Base-by-base conservation (phyloP, 1,140 invertebrate genomes). In the Papilio xuthus region DNA sequence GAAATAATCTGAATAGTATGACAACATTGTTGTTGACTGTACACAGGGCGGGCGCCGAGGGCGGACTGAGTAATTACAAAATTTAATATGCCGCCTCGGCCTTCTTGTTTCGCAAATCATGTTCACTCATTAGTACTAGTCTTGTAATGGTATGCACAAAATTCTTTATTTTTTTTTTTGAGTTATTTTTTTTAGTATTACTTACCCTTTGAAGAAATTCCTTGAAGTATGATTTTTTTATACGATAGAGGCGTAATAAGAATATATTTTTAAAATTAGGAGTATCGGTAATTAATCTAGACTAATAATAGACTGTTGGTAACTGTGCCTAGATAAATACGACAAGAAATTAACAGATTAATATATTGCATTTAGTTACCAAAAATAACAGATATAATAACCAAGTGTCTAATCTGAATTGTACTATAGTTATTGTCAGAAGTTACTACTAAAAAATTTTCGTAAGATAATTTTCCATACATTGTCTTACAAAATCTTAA, bases 41-140 rank as follows among this genome's bases (percentile, higher is more conserved):
- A 50, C 37, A 71, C 77, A 77, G 79, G 79, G 79, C 79, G 81
- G 83, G 78, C 77, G 80, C 77, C 78, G 80, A 75, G 42, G 73
- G 82, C 86, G 83, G 81, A 82, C 81, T 79, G 78, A 84, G 81
- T 89, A 90, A 92, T 90, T 89, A 90, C 85, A 85, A 84, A 85
- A 86, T 87, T 83, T 87, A 86, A 90, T 88, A 85, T 86, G 81
- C 80, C 85, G 82, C 83, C 82, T 83, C 85, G 84, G 83, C 81
- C 87, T 85, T 81, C 84, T 85, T 87, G 86, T 92, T 91, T 88
- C 86, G 90, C 90, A 89, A 90, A 89, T 92, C 90, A 92, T 92
- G 83, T 86, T 86, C 77, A 77, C 81, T 90, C 87, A 89, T 92
- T 91, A 87, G 88, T 89, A 83, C 81, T 77, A 78, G 83, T 80